phyloP scores from a whole-genome alignment of 2,113 vertebrate species.

The Paedocypris sp. region DNA sequence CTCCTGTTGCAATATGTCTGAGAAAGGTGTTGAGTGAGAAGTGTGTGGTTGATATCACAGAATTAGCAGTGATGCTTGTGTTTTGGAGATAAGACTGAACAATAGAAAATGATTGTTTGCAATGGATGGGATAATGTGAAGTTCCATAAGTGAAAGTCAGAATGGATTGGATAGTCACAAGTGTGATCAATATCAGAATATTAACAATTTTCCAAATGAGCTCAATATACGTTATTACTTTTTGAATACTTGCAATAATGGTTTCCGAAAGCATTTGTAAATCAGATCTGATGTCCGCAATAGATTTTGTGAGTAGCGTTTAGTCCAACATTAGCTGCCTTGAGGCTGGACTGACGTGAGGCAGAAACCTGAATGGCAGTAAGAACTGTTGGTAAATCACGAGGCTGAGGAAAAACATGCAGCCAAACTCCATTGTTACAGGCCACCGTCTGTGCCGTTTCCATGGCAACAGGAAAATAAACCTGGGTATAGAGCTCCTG shows the following conservation, averaged over 20 bases:
- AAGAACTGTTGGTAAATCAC: constrained; percentile 29
- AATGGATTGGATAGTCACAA: too few relatives aligned
- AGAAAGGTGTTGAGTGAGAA: background rate
- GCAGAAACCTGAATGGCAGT: constrained; percentile 28
- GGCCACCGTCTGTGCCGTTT: constrained; percentile 48
- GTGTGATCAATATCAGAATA: too few relatives aligned
- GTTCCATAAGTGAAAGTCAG: too few relatives aligned
- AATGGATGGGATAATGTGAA: background rate
- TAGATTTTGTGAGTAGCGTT: too few relatives aligned
- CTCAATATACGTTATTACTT: too few relatives aligned
- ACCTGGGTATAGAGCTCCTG: constrained; percentile 51
- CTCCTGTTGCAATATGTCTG: too few relatives aligned
- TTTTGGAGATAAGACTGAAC: background rate
- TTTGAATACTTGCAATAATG: too few relatives aligned
- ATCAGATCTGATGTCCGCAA: too few relatives aligned
- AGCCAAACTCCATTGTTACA: constrained; percentile 36
- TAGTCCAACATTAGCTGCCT: too few relatives aligned
- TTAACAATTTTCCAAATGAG: too few relatives aligned
- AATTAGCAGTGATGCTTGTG: background rate
- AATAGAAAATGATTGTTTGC: background rate
- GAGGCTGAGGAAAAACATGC: background rate
- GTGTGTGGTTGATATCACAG: background rate
- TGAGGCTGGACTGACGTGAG: too few relatives aligned
- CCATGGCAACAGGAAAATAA: constrained; percentile 60
- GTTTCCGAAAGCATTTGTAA: too few relatives aligned